These are phyloP conservation scores for Pristionchus mayeri DNA, from an alignment of 2,888 invertebrate genomes.

Conservation along the genomic window DNA sequence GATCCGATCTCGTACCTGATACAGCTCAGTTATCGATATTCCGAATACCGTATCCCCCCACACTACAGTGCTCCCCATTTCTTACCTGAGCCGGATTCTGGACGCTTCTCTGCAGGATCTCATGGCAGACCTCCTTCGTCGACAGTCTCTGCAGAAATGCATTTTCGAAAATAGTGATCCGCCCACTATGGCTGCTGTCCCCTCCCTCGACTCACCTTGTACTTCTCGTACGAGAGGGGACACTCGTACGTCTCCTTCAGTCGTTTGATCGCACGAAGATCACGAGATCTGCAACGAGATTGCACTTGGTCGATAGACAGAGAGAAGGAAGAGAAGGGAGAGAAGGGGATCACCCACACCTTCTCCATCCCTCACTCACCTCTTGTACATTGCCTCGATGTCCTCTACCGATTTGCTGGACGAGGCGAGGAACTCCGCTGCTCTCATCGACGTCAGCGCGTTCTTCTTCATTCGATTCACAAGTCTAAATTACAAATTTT, in stretches of 20 bases:
- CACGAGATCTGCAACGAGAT: neutral
- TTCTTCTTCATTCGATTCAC: neutral
- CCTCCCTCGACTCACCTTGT: neutral
- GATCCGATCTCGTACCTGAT: constrained; percentile 37
- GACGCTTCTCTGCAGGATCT: constrained; percentile 28
- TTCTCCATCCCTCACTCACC: neutral
- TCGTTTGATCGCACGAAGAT: constrained; percentile 22
- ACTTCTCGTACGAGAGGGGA: constrained; percentile 28
- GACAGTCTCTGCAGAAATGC: neutral
- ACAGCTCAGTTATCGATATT: neutral
- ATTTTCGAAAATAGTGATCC: neutral
- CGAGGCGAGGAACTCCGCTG: constrained; percentile 28
- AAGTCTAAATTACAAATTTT: too few species aligned
- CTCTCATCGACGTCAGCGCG: neutral
- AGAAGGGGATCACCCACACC: too few species aligned
- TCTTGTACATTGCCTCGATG: constrained; percentile 20
- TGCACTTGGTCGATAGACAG: too few species aligned
- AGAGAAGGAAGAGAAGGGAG: too few species aligned
- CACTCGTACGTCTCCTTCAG: constrained; percentile 45
- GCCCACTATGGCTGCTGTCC: too few species aligned
- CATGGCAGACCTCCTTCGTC: constrained; percentile 39
- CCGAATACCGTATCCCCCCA: neutral
- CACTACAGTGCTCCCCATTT: neutral
- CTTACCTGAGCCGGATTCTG: constrained; percentile 43
- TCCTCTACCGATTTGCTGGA: neutral